Conservation (phyloP, 2,888 invertebrate genomes). For the Athalia cordata region DNA sequence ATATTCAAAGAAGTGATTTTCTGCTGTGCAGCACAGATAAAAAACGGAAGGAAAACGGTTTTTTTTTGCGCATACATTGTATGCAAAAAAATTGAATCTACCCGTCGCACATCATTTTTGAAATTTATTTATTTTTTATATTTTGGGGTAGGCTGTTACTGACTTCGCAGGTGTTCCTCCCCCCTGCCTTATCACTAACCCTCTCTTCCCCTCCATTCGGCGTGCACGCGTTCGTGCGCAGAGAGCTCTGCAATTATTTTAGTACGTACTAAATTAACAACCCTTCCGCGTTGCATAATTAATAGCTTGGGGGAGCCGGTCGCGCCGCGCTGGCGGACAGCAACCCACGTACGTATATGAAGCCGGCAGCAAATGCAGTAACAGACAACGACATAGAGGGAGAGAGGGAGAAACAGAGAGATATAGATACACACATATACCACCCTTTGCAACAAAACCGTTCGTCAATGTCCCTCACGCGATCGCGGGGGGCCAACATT, state of each 20-base stretch:
- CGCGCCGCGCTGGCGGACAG: neutral
- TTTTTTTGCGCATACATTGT: too few relatives aligned
- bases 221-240: neutral
- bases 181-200: neutral
- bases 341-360: conserved; percentile 25
- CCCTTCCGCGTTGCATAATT: conserved; percentile 62
- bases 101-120: neutral
- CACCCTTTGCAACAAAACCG: conserved; percentile 49
- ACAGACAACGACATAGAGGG: conserved; percentile 17
- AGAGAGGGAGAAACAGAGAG: too few relatives aligned
- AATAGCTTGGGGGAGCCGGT: conserved; percentile 53
- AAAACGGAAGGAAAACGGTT: too few relatives aligned
- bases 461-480: conserved; percentile 53
- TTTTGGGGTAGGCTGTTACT: neutral
- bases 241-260: conserved; percentile 51
- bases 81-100: too few relatives aligned
- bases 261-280: conserved; percentile 49
- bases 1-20: too few relatives aligned
- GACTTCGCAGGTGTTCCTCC: neutral
- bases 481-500: conserved; percentile 46
- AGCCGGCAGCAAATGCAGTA: conserved; percentile 45
- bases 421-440: conserved; percentile 1
- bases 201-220: neutral
- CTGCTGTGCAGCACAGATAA: too few relatives aligned
- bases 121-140: neutral